Base-by-base conservation (phyloP, 2,888 invertebrate species). In the Lasioglossum figueresi region DNA sequence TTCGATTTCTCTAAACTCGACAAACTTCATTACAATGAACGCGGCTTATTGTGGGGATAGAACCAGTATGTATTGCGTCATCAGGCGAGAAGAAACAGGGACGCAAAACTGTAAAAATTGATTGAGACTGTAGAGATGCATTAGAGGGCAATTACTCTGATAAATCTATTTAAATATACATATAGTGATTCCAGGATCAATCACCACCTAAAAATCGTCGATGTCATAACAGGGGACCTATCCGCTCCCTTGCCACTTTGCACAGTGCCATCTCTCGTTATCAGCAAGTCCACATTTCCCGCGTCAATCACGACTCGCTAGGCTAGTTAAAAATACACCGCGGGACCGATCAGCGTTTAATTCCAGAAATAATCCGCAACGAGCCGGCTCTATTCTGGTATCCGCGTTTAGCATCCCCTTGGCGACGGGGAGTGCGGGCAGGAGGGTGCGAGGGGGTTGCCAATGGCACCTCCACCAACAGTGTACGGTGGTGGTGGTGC, bases 301-400 rank as follows among this genome's bases (percentile, higher is more conserved):
- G 45, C 45, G 45, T 45, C 72, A 45, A 31, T 34, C 34, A 45
- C 45, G 45, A 56, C 59, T 66, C 48, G 56, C 71, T 71, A 40
- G 82, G 56, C 48, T 52, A 37, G 52, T 37, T 76, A 85, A 83
- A 79, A 79, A 79, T 85, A 83, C 73, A 59, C 27, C 66, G 66
- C 66, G 63, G 45, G 23, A 23, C 19, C 68, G 83, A 79, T 68
- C 70, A 71, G 66, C 78, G 78, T 40, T 43, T 45, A 84, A 84
- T 59, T 66, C 80, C 76, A 80, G 79, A 85, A 85, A 83, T 85
- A 73, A 85, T 34, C 74, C 10, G 34, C 79, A 34, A 79, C 76
- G 59, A 73, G 63, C 2, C 16, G 72, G 19, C 48, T 73, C 85
- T 85, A 85, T 85, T 85, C 77, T 43, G 43, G 74, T 80, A 48